Base-by-base conservation (phyloP, 2,888 invertebrate species). In the Petrolisthes cinctipes region DNA sequence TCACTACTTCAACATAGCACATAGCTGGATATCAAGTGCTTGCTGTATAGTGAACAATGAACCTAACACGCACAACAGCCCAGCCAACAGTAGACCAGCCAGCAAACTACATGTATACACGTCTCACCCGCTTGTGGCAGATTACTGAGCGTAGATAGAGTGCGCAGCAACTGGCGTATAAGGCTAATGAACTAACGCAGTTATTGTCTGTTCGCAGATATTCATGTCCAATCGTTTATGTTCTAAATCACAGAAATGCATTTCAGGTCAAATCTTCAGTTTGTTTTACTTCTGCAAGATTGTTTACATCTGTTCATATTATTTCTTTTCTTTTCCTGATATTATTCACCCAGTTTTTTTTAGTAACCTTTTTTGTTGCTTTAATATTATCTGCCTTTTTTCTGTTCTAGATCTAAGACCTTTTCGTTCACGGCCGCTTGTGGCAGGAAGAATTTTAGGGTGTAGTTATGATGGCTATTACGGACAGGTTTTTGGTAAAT, bases 1-100 rank as follows among this genome's bases (percentile, higher is more conserved):
- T 37, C 2, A 37, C 37, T 37, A 37, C 20, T 14, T n/a, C 71
- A 66, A 61, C 53, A 37, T 9, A 66, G 23, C 66, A 82, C 81
- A 82, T 82, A 5, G 14, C 51, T 66, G 81, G 81, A 11, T 23
- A 17, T 17, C 81, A 51, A 66, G n/a, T 17, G 81, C 81, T 82
- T 82, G 66, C 61, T 80, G n/a, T 51, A 78, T 51, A 54, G 14
- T 5, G 61, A 61, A n/a, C 71, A 71, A n/a, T 17, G 80, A 56
- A 20, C n/a, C 23, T 80, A 80, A 80, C 80, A 11, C 57, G 20
- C 20, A 57, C 80, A 57, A 11, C 57, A 61, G 20, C n/a, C 76
- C 14, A 11, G 76, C 76, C 76, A 37, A 9, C 51, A 76, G 76
- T 76, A 37, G 76, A 37, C 76, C 61, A 51, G 53, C 54, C 57